Percentiles rank a stretch among this genome's conserved stretches.
These are phyloP conservation scores for Chitala chitala DNA, from an alignment of 2,113 vertebrate species.

Conservation along the genomic window DNA sequence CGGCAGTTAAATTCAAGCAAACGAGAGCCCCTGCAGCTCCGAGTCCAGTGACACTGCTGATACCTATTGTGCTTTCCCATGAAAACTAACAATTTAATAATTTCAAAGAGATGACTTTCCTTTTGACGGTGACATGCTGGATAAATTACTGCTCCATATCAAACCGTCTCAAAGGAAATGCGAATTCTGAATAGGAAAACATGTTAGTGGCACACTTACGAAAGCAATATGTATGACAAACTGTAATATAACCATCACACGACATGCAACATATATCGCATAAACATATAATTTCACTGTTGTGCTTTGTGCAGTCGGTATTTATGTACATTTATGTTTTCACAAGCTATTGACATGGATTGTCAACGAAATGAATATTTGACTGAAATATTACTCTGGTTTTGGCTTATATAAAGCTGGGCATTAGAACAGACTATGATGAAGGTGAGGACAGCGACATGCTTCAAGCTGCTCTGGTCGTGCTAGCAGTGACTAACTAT, in stretches of 20 bases:
- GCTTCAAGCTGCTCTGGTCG: slow-evolving; percentile 25
- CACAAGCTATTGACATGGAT: background rate
- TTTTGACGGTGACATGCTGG: background rate
- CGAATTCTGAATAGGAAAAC: background rate
- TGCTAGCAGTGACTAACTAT: slow-evolving; percentile 33
- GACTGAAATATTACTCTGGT: background rate
- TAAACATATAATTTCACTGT: background rate
- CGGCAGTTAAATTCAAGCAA: too few species aligned
- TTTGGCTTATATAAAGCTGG: slow-evolving; percentile 4
- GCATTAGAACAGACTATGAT: slow-evolving; percentile 16
- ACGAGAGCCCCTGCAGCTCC: background rate
- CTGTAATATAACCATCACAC: background rate
- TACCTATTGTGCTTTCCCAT: background rate
- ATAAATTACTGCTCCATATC: background rate
- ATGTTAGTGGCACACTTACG: background rate
- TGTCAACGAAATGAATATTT: background rate
- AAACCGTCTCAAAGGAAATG: background rate
- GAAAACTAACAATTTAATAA: background rate
- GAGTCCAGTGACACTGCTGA: background rate
- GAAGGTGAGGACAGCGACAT: slow-evolving; percentile 33
- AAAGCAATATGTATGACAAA: background rate
- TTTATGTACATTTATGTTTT: background rate
- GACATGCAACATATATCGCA: background rate
- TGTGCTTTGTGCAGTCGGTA: background rate
- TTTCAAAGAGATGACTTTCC: slow-evolving; percentile 14